Evolutionary conservation across 2,888 invertebrate species (phyloP).

Genomic region (Drosophila fungiperda): DNA sequence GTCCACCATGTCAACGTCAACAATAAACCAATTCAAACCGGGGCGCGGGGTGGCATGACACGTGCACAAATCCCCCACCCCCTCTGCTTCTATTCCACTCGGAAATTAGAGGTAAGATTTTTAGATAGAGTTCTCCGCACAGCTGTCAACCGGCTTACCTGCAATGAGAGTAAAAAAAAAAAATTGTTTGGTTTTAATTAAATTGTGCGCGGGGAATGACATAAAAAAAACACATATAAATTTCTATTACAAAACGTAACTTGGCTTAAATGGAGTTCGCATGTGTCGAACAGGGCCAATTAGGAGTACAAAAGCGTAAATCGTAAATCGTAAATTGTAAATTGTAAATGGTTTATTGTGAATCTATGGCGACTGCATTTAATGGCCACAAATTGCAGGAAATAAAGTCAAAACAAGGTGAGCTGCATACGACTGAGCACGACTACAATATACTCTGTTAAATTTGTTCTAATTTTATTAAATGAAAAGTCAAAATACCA

Average conservation of each 20-base stretch:
- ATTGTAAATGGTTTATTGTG: conserved; percentile 58
- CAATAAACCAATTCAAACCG: conserved; percentile 24
- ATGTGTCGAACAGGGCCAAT: conserved; percentile 59
- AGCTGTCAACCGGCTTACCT: conserved; percentile 64
- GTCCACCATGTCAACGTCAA: conserved; percentile 36
- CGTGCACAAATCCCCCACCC: conserved; percentile 44
- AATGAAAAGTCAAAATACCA: no score
- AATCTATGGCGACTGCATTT: conserved; percentile 46
- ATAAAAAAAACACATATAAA: conserved; percentile 2
- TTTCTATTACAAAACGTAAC: conserved; percentile 24
- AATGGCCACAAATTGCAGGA: conserved; percentile 65
- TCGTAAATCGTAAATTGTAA: conserved; percentile 60
- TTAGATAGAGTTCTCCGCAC: conserved; percentile 18
- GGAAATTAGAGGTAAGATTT: conserved; percentile 34
- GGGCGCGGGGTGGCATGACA: conserved; percentile 38
- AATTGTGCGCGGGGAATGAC: conserved; percentile 20
- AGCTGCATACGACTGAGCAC: neutral
- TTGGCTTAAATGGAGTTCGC: conserved; percentile 46
- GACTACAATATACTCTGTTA: neutral
- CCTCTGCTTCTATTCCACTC: neutral
- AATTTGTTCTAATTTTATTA: neutral
- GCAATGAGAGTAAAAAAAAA: conserved; percentile 38
- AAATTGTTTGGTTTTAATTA: conserved; percentile 48
- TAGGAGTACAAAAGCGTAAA: conserved; percentile 61
- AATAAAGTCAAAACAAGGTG: conserved; percentile 30